Evolutionary conservation across 2,113 vertebrate species (phyloP).

Genomic region (Elgaria multicarinata): DNA sequence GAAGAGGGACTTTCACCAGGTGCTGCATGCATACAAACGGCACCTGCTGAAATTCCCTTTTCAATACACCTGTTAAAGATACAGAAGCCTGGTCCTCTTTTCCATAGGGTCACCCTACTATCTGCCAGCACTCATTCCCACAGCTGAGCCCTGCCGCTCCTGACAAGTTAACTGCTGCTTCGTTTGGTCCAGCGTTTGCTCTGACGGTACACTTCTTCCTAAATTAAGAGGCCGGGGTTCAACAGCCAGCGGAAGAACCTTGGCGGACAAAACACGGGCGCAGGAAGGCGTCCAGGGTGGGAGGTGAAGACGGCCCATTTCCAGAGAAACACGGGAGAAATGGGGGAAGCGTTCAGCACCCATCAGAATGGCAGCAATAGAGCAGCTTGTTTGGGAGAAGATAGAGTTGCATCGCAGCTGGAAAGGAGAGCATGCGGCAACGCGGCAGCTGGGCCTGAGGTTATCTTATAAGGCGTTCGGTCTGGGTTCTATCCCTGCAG

Average conservation of each 20-base stretch:
- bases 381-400: rapidly evolving
- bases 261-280: not conserved
- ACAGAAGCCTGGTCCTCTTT: too few relatives aligned
- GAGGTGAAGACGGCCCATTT: not conserved
- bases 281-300: too few relatives aligned
- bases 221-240: not conserved
- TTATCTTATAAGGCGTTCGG: not conserved
- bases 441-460: not conserved
- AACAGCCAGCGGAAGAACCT: not conserved
- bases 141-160: not conserved
- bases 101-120: too few relatives aligned
- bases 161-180: not conserved
- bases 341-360: rapidly evolving
- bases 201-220: not conserved
- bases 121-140: not conserved
- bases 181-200: too few relatives aligned
- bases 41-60: too few relatives aligned
- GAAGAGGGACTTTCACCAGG: too few relatives aligned
- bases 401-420: rapidly evolving
- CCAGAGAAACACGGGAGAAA: rapidly evolving
- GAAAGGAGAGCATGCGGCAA: not conserved
- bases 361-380: not conserved
- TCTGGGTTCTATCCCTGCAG: not conserved
- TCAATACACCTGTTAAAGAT: too few relatives aligned
- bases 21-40: too few relatives aligned